Percentiles rank a stretch among this genome's conserved stretches.
Conservation (phyloP, 1,140 invertebrate genomes). For the Lepidurus couesii region DNA sequence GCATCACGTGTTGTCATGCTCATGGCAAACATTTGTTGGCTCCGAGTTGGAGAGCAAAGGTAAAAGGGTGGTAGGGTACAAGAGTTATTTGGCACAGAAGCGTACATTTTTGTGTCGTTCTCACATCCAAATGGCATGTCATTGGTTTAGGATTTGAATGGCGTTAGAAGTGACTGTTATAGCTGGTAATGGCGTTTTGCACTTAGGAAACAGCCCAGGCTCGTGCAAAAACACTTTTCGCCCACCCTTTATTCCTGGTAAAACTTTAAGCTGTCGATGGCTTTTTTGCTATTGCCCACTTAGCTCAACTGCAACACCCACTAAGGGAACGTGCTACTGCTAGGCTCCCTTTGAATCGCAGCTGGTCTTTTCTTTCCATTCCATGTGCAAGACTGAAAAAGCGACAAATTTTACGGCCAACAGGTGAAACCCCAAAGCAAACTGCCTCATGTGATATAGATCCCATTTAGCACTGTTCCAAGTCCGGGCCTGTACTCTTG, state of each 20-base stretch:
- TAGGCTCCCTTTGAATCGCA: neutral
- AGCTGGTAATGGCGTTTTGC: constrained; percentile 13
- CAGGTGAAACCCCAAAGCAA: constrained; percentile 7
- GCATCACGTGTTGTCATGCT: no score
- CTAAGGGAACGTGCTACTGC: constrained; percentile 14
- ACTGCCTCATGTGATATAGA: constrained; percentile 5
- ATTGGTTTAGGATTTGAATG: neutral
- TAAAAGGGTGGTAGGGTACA: neutral
- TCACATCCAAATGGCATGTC: constrained; percentile 13
- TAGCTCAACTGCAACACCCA: neutral
- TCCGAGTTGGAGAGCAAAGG: neutral
- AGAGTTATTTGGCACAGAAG: constrained; percentile 8
- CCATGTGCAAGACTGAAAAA: constrained; percentile 18
- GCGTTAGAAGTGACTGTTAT: constrained; percentile 13
- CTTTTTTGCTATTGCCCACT: constrained; percentile 9
- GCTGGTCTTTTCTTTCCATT: neutral
- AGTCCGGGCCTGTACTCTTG: neutral
- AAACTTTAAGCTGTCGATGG: neutral
- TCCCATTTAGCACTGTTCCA: neutral
- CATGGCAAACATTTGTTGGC: neutral
- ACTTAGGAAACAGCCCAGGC: neutral
- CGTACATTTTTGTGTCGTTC: neutral
- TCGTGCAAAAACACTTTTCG: constrained; percentile 22
- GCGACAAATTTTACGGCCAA: constrained; percentile 7
- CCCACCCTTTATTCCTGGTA: constrained; percentile 9